Percentiles rank a stretch among this genome's conserved stretches.
Evolutionary conservation across 2,797 vertebrate species (phyloP).

Genomic region (Pempheris klunzingeri): DNA sequence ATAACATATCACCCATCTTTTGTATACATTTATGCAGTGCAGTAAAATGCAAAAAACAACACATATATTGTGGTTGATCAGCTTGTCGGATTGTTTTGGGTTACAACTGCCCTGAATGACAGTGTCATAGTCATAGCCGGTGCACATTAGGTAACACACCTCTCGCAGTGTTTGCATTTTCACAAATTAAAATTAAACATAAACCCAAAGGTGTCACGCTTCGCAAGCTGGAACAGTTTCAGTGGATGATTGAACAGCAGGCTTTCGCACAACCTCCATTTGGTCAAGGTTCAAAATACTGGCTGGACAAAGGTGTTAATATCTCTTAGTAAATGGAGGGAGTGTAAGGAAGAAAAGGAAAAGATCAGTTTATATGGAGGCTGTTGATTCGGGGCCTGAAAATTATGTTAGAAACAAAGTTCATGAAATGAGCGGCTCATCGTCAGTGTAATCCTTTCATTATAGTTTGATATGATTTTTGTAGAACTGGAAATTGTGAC

Average conservation of each 20-base stretch:
- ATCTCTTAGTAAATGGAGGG: background rate
- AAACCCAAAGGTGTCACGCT: background rate
- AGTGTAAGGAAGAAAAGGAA: background rate
- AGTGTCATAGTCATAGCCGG: background rate
- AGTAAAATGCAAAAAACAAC: background rate
- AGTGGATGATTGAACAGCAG: slow-evolving; percentile 13
- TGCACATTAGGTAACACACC: background rate
- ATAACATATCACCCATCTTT: background rate
- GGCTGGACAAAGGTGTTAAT: background rate
- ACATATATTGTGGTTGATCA: background rate
- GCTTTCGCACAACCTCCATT: slow-evolving; percentile 10
- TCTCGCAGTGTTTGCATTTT: slow-evolving; percentile 2
- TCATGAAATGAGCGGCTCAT: no score
- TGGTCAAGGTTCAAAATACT: background rate
- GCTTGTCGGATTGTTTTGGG: background rate
- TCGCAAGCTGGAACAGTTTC: background rate
- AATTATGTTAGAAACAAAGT: background rate
- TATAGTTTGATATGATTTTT: background rate
- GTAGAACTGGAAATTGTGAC: background rate
- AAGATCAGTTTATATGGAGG: background rate
- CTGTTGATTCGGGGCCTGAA: background rate
- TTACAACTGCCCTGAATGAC: background rate
- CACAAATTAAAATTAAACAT: slow-evolving; percentile 8
- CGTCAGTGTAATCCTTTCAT: background rate
- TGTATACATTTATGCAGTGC: background rate